Percentiles rank a stretch among this genome's conserved stretches.
These are phyloP conservation scores for Scaptomyza polygonia DNA, from an alignment of 2,888 invertebrate species.

Conservation along the genomic window DNA sequence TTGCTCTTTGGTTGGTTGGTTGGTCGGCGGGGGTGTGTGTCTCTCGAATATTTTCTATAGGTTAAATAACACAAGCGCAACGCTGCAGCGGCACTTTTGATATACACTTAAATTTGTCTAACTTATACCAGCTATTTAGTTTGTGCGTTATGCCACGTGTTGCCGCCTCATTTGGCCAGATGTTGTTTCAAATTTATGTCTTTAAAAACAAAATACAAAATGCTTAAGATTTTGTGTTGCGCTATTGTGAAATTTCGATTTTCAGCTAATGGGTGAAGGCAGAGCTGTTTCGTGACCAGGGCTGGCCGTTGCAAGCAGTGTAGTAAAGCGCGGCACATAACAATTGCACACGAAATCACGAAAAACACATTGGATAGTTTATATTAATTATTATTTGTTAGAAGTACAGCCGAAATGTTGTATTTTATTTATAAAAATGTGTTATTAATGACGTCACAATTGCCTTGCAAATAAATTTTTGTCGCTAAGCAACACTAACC, in stretches of 20 bases:
- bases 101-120: slow-evolving; percentile 35
- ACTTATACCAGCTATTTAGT: slow-evolving; percentile 39
- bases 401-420: not conserved
- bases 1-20: slow-evolving; percentile 27
- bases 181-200: slow-evolving; percentile 43
- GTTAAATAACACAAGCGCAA: slow-evolving; percentile 67
- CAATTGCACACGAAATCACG: not conserved
- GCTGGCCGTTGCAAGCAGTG: slow-evolving; percentile 35
- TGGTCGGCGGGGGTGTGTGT: slow-evolving; percentile 24
- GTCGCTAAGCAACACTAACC: slow-evolving; percentile 53
- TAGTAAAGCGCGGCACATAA: slow-evolving; percentile 1
- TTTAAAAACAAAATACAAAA: slow-evolving; percentile 44
- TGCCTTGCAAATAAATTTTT: slow-evolving; percentile 18
- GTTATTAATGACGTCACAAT: slow-evolving; percentile 35
- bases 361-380: not conserved
- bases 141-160: slow-evolving; percentile 11
- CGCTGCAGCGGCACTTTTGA: slow-evolving; percentile 30
- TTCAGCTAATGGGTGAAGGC: slow-evolving; percentile 42
- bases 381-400: not conserved
- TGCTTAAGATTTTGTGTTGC: slow-evolving; percentile 57
- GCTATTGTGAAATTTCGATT: slow-evolving; percentile 71
- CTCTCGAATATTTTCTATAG: slow-evolving; percentile 48
- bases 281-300: slow-evolving; percentile 36
- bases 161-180: slow-evolving; percentile 52
- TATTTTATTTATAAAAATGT: not conserved